Evolutionary conservation across 2,888 invertebrate species (phyloP), one percentile per base, ranked within the genome.

Genomic region (Agrenia bidenticulata): DNA sequence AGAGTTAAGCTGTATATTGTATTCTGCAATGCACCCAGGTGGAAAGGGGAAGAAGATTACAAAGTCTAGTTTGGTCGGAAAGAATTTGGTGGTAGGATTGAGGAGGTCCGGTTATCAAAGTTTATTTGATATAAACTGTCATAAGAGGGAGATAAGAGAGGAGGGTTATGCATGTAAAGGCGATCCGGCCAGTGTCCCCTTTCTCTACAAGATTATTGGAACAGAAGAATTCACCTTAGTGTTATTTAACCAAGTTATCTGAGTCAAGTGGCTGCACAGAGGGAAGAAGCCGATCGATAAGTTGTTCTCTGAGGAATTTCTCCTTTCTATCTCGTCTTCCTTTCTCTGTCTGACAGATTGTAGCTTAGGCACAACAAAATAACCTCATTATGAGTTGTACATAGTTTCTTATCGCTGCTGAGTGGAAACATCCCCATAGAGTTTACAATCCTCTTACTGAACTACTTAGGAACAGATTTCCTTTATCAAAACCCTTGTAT

Each of bases 331-430:
- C 42, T 64, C 32, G 11, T 32, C 32, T 56, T 42, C 26, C 49
- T 42, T 41, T 57, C 41, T 57, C 37, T 4, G 37, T 21, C 41
- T 41, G 21, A 51, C 23, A 15, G 45, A 61, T 61, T 41, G 54
- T 39, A 62, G 58, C 54, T 61, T 50, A 41, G 32, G 54, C 66
- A 66, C 66, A 66, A 66, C 62, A 66, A 66, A 66, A 66, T 66
- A 66, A 66, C 60, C 66, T 63, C 66, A 67, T 67, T 63, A 67
- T 67, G 66, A 67, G 63, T 63, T 56, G 54, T 67, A 54, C 67
- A 49, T 62, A 45, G 53, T 61, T 64, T 55, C 62, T 39, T 32
- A 32, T 32, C 32, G 11, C 32, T 32, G 32, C 32, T 32, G 32
- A 32, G 32, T 32, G 32, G 32, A 32, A 32, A 32, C 32, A 32